A percentile compares a stretch with the other conserved stretches of the same genome.
Evolutionary conservation across 2,113 vertebrate genomes (phyloP).

Genomic region (Onychorhynchus coronatus): DNA sequence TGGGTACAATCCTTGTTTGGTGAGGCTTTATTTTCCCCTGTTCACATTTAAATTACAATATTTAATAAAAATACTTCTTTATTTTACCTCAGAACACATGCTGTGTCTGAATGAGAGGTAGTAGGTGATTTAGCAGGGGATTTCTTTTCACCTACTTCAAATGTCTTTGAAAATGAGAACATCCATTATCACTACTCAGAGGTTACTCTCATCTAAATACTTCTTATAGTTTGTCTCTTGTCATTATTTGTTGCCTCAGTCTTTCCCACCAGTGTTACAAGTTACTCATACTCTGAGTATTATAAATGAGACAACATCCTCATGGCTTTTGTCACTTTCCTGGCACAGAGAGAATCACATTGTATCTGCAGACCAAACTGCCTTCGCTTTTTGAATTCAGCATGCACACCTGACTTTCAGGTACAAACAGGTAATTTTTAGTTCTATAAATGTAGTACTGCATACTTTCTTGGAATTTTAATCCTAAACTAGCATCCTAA

Average conservation of each 20-base stretch:
- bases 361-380: neutral
- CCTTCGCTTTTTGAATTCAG: neutral
- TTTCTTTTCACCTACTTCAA: neutral
- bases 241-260: neutral
- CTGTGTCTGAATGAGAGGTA: neutral
- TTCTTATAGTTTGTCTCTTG: neutral
- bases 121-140: neutral
- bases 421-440: neutral
- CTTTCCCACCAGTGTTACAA: neutral
- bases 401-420: neutral
- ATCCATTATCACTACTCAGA: neutral
- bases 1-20: neutral
- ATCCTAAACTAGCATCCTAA: neutral
- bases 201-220: neutral
- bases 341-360: neutral
- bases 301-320: neutral
- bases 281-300: neutral
- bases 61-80: neutral
- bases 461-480: neutral
- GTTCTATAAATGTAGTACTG: neutral
- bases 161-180: neutral
- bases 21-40: neutral
- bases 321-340: neutral
- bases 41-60: neutral
- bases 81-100: neutral